Evolutionary conservation across 2,113 vertebrate genomes (phyloP).

Genomic region (Mastomys natalensis): DNA sequence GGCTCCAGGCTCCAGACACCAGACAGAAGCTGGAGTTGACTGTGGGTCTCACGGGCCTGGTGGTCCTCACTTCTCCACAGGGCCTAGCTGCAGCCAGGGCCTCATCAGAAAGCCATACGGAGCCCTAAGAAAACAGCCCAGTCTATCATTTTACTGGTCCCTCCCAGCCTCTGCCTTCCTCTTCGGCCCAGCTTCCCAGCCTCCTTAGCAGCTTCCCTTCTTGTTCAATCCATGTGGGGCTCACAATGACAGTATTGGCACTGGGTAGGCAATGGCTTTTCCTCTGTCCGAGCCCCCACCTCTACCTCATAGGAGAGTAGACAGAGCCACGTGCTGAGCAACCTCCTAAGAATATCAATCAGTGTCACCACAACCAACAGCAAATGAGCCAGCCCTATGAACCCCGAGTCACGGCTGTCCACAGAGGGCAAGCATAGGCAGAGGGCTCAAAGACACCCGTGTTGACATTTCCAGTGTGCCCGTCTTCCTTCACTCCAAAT

Average conservation of each 20-base stretch:
- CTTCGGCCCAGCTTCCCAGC: fast-evolving
- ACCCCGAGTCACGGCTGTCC: not conserved
- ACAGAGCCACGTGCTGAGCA: not conserved
- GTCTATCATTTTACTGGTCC: fast-evolving
- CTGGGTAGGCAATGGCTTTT: not conserved
- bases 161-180: not conserved
- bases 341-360: not conserved
- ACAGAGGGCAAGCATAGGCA: not conserved
- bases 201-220: not conserved
- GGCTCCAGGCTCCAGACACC: fast-evolving
- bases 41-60: fast-evolving
- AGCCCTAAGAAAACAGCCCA: fast-evolving
- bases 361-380: not conserved
- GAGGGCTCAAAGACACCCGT: fast-evolving
- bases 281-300: not conserved
- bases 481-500: not conserved
- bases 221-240: not conserved
- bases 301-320: fast-evolving
- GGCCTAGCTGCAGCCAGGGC: not conserved
- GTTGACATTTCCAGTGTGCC: not conserved
- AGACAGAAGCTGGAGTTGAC: fast-evolving
- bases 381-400: not conserved
- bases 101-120: not conserved
- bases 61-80: not conserved
- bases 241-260: fast-evolving